Conservation (phyloP, 2,113 vertebrate genomes). For the Crocuta crocuta region DNA sequence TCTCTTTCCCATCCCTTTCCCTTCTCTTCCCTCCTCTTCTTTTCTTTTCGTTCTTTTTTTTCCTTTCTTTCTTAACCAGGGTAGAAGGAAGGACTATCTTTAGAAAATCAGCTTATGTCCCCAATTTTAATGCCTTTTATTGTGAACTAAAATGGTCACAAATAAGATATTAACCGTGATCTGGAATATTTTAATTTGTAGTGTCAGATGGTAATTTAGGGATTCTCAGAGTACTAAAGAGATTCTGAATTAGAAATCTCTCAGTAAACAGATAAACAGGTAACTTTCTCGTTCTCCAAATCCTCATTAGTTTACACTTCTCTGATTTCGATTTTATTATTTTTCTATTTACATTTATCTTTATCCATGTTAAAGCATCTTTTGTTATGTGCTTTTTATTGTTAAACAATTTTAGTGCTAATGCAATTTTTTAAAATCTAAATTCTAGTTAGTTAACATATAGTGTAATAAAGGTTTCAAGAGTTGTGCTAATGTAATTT, state of each 20-base stretch:
- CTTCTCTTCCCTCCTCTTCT: no score
- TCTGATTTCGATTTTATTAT: constrained; percentile 47
- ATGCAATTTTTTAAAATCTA: constrained; percentile 22
- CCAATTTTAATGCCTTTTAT: constrained; percentile 47
- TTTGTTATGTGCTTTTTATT: constrained; percentile 40
- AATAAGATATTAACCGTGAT: constrained; percentile 46
- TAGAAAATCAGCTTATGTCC: background rate
- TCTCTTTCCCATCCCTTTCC: no score
- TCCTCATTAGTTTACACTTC: constrained; percentile 41
- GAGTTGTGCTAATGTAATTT: constrained; percentile 44
- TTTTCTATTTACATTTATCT: constrained; percentile 61
- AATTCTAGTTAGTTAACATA: no score
- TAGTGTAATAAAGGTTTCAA: no score
- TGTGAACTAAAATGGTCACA: constrained; percentile 50
- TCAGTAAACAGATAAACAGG: background rate
- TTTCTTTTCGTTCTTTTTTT: no score
- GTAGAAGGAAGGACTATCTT: background rate
- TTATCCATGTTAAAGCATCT: constrained; percentile 21
- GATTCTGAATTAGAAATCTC: constrained; percentile 57
- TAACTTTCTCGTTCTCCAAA: constrained; percentile 48
- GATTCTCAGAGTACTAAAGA: constrained; percentile 22
- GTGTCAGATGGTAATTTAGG: constrained; percentile 45
- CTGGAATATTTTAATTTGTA: constrained; percentile 2
- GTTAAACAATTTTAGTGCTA: constrained; percentile 34
- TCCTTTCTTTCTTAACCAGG: background rate